Conservation (phyloP, 2,113 vertebrate genomes). For the Balaeniceps rex region DNA sequence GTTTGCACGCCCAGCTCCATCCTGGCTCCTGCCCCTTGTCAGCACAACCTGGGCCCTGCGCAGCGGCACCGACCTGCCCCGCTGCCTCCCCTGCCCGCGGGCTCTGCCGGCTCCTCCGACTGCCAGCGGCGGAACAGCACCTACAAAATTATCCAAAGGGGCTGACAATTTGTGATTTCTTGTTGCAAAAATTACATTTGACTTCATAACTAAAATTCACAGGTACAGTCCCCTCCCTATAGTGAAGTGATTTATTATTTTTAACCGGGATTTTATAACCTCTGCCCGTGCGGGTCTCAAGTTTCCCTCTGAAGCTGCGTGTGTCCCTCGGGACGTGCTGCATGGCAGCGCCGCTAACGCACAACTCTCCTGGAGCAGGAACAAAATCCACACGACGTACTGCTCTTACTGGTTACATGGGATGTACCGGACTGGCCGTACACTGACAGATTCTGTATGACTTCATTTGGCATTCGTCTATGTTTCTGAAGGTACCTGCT, state of each 20-base stretch:
- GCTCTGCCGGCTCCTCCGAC: neutral
- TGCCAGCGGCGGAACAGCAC: neutral
- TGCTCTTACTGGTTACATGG: neutral
- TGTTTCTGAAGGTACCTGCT: neutral
- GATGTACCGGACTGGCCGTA: neutral
- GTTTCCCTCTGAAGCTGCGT: rapidly evolving
- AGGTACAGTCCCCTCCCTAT: neutral
- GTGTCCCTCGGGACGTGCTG: rapidly evolving
- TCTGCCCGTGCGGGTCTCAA: neutral
- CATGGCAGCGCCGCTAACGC: neutral
- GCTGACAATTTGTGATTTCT: no score
- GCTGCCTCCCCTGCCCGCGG: neutral
- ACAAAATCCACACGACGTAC: neutral
- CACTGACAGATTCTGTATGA: neutral
- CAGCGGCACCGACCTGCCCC: neutral
- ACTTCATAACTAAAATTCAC: neutral
- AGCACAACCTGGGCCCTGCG: rapidly evolving
- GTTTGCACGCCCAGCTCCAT: neutral
- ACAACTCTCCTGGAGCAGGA: neutral
- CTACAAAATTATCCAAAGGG: neutral
- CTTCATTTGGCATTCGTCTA: neutral
- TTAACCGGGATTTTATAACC: neutral
- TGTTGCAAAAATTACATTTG: neutral
- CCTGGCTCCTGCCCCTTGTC: neutral
- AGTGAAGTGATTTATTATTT: neutral